Evolutionary conservation across 2,113 vertebrate species (phyloP).

Genomic region (Empidonax alnorum): DNA sequence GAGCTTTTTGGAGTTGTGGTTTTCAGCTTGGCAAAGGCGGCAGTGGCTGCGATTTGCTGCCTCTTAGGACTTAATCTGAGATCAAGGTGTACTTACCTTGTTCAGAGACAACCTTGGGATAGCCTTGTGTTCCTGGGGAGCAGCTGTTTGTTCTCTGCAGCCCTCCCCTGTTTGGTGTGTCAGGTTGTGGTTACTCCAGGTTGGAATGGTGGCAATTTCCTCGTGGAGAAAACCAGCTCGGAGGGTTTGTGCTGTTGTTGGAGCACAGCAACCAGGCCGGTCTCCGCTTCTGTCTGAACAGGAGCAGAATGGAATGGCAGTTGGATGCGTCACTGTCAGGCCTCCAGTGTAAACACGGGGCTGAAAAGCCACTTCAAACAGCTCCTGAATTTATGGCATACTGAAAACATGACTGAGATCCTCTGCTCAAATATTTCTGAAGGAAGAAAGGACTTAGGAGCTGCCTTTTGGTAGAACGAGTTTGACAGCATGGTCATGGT

Average conservation of each 20-base stretch:
- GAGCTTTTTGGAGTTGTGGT: neutral
- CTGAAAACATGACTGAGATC: accelerated
- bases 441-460: neutral
- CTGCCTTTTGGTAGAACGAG: accelerated
- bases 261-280: accelerated
- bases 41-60: neutral
- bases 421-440: neutral
- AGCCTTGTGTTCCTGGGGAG: neutral
- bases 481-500: neutral
- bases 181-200: neutral
- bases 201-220: neutral
- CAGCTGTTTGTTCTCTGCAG: neutral
- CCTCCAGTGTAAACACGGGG: neutral
- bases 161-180: neutral
- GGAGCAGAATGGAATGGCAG: neutral
- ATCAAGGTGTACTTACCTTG: neutral
- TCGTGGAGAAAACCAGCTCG: neutral
- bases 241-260: neutral
- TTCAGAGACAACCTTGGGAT: neutral
- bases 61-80: neutral
- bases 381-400: neutral
- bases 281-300: neutral
- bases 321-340: neutral
- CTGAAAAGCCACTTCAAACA: neutral
- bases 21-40: neutral